Percentiles rank a stretch among this genome's conserved stretches.
phyloP scores from a whole-genome alignment of 2,797 vertebrate genomes.

The Clarias fuscus region DNA sequence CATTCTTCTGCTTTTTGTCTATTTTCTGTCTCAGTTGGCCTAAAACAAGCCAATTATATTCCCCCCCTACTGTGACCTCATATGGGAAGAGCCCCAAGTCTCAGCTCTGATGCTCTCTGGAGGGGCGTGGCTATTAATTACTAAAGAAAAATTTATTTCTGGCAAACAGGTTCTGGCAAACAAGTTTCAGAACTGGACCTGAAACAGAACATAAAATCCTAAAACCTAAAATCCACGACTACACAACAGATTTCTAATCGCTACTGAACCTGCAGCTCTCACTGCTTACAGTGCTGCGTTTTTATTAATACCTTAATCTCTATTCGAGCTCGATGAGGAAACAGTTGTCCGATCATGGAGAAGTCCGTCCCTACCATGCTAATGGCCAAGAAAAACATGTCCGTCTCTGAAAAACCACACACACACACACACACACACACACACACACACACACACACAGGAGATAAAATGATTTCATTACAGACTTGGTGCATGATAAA shows the following conservation, averaged over 20 bases:
- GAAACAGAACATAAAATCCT: neutral
- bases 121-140: too few relatives aligned
- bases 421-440: neutral
- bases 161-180: neutral
- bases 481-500: neutral
- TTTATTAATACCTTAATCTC: slow-evolving; percentile 88
- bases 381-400: slow-evolving; percentile 97
- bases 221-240: neutral
- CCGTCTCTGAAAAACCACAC: slow-evolving; percentile 80
- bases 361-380: slow-evolving; percentile 99
- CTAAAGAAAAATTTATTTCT: too few relatives aligned
- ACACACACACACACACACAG: neutral
- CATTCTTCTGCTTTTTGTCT: too few relatives aligned
- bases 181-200: neutral
- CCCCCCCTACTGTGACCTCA: too few relatives aligned
- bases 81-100: too few relatives aligned
- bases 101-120: too few relatives aligned
- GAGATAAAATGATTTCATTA: neutral
- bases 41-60: too few relatives aligned
- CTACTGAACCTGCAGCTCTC: neutral
- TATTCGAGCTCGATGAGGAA: slow-evolving; percentile 89
- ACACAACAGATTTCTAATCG: neutral
- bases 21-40: too few relatives aligned
- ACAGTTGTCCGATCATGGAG: slow-evolving; percentile 93
- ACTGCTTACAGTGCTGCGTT: neutral